Evolutionary conservation across 2,113 vertebrate species (phyloP), one percentile per base, ranked within the genome.

Genomic region (Atractosteus spatula): DNA sequence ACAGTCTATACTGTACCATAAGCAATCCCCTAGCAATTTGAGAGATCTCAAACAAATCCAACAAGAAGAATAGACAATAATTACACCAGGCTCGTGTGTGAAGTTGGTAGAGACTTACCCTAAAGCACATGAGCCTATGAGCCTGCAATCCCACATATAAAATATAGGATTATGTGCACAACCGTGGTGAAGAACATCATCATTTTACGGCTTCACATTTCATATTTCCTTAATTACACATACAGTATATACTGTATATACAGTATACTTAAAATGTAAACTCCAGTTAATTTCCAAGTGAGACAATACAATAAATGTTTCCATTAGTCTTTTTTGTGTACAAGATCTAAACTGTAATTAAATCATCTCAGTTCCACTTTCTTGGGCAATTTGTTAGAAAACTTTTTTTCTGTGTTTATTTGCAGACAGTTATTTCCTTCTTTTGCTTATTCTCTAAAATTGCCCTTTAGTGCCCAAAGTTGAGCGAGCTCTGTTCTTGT

Each of bases 351-450:
- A 76, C 62, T 67, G 42, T 66, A 29, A 56, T 74, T 80, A 57
- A 78, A 69, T 74, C 74, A 62, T 51, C 70, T 41, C 80, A 73
- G 78, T 55, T 77, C 78, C 72, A 73, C 77, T 81, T 84, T 81
- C 80, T 78, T 71, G 75, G 71, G 64, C 72, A 74, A 71, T 71
- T 70, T 71, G 68, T 80, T 79, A 77, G 62, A 73, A 68, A 70
- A 69, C 61, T 17, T 65, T 72, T 67, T 51, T 8, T 57, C 77
- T 77, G 68, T 70, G 63, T 67, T 71, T 67, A 47, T 51, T 13
- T 29, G 41, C 55, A 44, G 62, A 4, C 69, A 45, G 65, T 66
- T 16, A 43, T 59, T 73, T 73, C 78, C 69, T 72, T 63, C 62
- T 47, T 2, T 13, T 41, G 8, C 61, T 62, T 80, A 10, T 57